A percentile compares a stretch with the other conserved stretches of the same genome.
Conservation (phyloP, 2,888 invertebrate genomes). For the Poecilus cupreus region DNA sequence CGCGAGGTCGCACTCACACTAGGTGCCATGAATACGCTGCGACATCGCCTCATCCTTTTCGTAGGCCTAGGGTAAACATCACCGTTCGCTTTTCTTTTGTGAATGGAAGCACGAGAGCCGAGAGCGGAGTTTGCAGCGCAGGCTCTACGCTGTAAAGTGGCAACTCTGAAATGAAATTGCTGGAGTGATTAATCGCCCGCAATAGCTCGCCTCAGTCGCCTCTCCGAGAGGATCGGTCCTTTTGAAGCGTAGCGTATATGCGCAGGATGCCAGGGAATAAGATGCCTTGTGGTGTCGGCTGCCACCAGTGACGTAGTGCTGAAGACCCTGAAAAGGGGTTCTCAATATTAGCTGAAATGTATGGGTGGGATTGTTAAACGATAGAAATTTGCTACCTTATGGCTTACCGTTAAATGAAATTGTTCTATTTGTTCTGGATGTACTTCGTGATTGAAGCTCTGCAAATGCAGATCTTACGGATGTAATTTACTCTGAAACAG, state of each 20-base stretch:
- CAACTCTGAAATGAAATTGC: conserved; percentile 69
- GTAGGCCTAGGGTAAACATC: conserved; percentile 47
- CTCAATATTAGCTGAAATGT: conserved; percentile 6
- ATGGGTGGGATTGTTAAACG: too few relatives aligned
- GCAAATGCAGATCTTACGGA: too few relatives aligned
- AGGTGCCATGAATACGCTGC: too few relatives aligned
- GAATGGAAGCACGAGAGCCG: not conserved
- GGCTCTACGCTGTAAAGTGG: conserved; percentile 61
- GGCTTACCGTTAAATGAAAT: too few relatives aligned
- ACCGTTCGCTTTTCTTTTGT: conserved; percentile 42
- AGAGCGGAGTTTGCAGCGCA: not conserved
- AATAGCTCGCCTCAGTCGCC: conserved; percentile 66
- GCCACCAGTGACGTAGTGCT: not conserved
- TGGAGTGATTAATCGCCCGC: conserved; percentile 70
- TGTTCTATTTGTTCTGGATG: too few relatives aligned
- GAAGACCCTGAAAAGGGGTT: not conserved
- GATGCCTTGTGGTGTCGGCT: conserved; percentile 9
- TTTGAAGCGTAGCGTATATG: conserved; percentile 64
- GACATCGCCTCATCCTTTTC: too few relatives aligned
- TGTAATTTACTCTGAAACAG: too few relatives aligned
- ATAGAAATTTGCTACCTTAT: too few relatives aligned
- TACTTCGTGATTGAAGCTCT: too few relatives aligned
- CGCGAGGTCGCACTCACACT: too few relatives aligned
- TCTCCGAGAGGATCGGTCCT: conserved; percentile 8
- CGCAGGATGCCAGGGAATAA: not conserved